Evolutionary conservation across 2,113 vertebrate genomes (phyloP).

Genomic region (Amphilophus citrinellus): DNA sequence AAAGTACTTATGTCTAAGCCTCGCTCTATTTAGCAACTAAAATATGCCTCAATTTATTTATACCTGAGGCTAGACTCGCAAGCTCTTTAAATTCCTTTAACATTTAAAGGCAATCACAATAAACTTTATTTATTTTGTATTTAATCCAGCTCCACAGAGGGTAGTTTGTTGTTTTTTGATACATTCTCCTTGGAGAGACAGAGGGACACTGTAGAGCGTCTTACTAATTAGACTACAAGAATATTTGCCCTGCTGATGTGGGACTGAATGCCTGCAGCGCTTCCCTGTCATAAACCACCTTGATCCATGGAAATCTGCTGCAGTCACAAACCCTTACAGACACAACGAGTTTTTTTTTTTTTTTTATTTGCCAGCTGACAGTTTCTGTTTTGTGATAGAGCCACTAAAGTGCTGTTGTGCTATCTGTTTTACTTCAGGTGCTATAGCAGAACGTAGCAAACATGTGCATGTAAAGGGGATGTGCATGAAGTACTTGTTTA

Average conservation of each 20-base stretch:
- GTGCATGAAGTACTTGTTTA: not conserved
- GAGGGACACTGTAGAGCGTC: slow-evolving; percentile 34
- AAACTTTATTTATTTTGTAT: slow-evolving; percentile 57
- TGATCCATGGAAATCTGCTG: slow-evolving; percentile 23
- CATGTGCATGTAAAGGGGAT: not conserved
- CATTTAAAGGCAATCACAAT: slow-evolving; percentile 65
- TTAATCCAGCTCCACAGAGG: slow-evolving; percentile 36
- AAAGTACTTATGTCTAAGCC: slow-evolving; percentile 38
- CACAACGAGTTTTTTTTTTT: not conserved
- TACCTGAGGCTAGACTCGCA: slow-evolving; percentile 56
- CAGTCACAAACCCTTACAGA: slow-evolving; percentile 27
- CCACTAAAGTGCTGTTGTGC: not conserved
- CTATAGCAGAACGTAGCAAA: not conserved
- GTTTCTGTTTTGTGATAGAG: slow-evolving; percentile 5
- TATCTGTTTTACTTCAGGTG: not conserved
- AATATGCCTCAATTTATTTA: slow-evolving; percentile 53
- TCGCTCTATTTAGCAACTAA: slow-evolving; percentile 41
- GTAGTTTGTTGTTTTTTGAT: slow-evolving; percentile 44
- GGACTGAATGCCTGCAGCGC: slow-evolving; percentile 45
- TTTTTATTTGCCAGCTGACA: not conserved
- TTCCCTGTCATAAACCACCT: slow-evolving; percentile 14
- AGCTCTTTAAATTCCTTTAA: slow-evolving; percentile 63
- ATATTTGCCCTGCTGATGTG: slow-evolving; percentile 41
- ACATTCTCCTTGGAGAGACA: slow-evolving; percentile 35
- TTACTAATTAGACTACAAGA: slow-evolving; percentile 65